Conservation (phyloP, 1,140 invertebrate species). For the Pseudachorutes palmiensis region DNA sequence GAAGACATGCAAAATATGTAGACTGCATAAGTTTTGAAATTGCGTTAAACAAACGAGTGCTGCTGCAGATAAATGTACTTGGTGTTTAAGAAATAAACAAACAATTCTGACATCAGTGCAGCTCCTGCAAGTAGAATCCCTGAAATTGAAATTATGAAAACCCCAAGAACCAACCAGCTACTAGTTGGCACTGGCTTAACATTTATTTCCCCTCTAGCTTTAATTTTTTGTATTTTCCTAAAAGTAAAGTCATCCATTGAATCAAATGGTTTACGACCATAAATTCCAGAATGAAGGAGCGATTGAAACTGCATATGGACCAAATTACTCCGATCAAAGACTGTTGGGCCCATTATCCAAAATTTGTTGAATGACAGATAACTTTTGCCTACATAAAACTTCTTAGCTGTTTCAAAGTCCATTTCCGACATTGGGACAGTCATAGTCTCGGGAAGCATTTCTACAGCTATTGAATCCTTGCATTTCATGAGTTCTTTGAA, state of each 20-base stretch:
- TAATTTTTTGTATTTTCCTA: background rate
- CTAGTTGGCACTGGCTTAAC: background rate
- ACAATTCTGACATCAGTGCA: background rate
- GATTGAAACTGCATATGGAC: background rate
- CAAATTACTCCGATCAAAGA: background rate
- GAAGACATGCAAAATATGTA: too few relatives aligned
- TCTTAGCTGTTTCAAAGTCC: background rate
- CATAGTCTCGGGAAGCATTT: background rate
- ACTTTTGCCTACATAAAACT: background rate
- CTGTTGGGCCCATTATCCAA: background rate
- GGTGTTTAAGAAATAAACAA: too few relatives aligned
- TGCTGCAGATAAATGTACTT: too few relatives aligned
- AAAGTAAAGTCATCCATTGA: background rate
- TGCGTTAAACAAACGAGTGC: too few relatives aligned
- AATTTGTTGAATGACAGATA: background rate
- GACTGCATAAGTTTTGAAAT: too few relatives aligned
- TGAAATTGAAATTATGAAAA: background rate
- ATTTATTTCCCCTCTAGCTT: background rate
- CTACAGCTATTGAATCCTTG: background rate
- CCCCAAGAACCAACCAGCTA: background rate
- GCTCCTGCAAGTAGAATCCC: background rate
- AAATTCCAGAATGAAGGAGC: background rate
- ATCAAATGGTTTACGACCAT: background rate
- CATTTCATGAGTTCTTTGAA: background rate
- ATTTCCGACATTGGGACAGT: background rate